Evolutionary conservation across 2,888 invertebrate genomes (phyloP).

Genomic region (Cyaniris semiargus): DNA sequence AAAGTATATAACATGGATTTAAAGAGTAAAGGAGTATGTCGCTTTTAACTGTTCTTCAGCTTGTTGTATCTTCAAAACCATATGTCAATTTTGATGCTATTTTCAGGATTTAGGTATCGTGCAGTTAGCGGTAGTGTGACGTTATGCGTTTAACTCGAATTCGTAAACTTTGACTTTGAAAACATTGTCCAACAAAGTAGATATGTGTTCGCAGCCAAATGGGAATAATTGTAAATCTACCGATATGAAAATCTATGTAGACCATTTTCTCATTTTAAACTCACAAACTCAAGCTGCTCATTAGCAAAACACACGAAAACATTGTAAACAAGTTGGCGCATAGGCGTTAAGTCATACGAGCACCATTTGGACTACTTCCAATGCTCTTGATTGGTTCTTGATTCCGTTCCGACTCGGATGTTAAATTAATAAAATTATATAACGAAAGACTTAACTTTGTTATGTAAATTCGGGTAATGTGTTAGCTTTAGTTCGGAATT

Average conservation of each 20-base stretch:
- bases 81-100: background rate
- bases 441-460: background rate
- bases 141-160: too few relatives aligned
- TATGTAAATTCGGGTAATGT: background rate
- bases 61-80: background rate
- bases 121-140: background rate
- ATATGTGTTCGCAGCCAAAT: background rate
- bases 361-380: constrained; percentile 41
- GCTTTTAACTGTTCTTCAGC: background rate
- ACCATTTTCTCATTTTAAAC: background rate
- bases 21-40: background rate
- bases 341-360: constrained; percentile 23
- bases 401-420: constrained; percentile 32
- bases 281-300: background rate
- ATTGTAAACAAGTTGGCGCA: constrained; percentile 18
- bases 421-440: constrained; percentile 35
- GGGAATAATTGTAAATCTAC: background rate
- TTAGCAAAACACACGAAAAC: constrained; percentile 24
- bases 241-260: background rate
- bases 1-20: too few relatives aligned
- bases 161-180: too few relatives aligned
- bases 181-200: too few relatives aligned
- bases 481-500: background rate
- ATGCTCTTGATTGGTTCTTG: constrained; percentile 39
- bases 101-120: background rate